Evolutionary conservation across 2,797 vertebrate species (phyloP).

Genomic region (Petrocephalus sullivani): DNA sequence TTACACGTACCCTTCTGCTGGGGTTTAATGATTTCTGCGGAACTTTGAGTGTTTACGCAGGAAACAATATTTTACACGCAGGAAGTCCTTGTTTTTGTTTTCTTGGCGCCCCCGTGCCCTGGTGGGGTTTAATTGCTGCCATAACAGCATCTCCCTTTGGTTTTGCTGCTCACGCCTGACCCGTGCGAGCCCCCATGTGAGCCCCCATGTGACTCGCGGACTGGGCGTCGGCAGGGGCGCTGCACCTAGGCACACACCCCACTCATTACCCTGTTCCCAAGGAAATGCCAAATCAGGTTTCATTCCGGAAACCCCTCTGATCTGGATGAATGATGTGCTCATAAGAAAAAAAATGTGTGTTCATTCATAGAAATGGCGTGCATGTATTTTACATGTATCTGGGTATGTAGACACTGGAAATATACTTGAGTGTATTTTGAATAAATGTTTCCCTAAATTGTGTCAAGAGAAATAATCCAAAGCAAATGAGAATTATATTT

Average conservation of each 20-base stretch:
- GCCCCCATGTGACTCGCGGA: neutral
- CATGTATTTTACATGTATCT: neutral
- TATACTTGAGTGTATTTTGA: neutral
- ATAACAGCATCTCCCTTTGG: constrained; percentile 39
- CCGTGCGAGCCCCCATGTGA: neutral
- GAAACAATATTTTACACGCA: constrained; percentile 50
- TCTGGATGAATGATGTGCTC: neutral
- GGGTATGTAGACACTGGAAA: neutral
- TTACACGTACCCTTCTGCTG: constrained; percentile 37
- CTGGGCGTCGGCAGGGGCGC: neutral
- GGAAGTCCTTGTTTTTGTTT: constrained; percentile 52
- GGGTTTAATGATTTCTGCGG: constrained; percentile 30
- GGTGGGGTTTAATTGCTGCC: constrained; percentile 41
- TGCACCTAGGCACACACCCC: neutral
- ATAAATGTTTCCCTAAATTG: constrained; percentile 2
- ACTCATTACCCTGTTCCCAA: neutral
- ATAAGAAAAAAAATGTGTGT: neutral
- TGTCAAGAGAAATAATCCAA: neutral
- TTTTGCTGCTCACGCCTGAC: constrained; percentile 1
- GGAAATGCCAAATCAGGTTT: constrained; percentile 13
- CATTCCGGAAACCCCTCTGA: constrained; percentile 7
- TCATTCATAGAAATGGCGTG: neutral
- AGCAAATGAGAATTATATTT: neutral
- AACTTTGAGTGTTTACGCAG: constrained; percentile 51
- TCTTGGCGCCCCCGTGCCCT: constrained; percentile 40